phyloP scores from a whole-genome alignment of 2,888 invertebrate genomes.

The Asteroscopus sphinx region DNA sequence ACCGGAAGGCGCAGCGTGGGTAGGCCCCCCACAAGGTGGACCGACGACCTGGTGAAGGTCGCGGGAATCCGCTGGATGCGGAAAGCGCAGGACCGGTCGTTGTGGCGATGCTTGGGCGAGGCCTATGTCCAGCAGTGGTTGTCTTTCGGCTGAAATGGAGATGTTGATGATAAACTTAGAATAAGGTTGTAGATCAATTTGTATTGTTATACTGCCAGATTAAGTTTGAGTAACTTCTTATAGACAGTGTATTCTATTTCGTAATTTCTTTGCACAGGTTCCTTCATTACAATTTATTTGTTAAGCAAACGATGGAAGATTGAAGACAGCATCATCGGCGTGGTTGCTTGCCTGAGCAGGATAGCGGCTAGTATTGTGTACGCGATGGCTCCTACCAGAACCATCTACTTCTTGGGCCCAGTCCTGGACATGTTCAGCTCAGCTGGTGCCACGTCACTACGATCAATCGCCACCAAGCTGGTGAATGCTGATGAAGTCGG shows the following conservation, averaged over 20 bases:
- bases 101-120: too few species aligned
- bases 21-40: too few species aligned
- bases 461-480: slow-evolving; percentile 90
- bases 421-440: slow-evolving; percentile 89
- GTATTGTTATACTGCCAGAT: too few species aligned
- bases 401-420: slow-evolving; percentile 87
- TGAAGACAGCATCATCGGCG: slow-evolving; percentile 86
- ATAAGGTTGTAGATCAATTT: too few species aligned
- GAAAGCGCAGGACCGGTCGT: too few species aligned
- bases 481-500: slow-evolving; percentile 89
- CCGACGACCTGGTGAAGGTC: too few species aligned
- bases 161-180: too few species aligned
- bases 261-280: slow-evolving; percentile 74
- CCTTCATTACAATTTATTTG: slow-evolving; percentile 87
- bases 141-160: too few species aligned
- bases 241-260: slow-evolving; percentile 23
- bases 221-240: too few species aligned
- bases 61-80: too few species aligned
- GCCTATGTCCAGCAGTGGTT: too few species aligned
- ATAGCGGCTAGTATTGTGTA: slow-evolving; percentile 86
- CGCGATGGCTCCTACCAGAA: slow-evolving; percentile 82
- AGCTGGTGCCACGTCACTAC: slow-evolving; percentile 88
- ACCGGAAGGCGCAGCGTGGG: too few species aligned
- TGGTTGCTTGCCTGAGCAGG: slow-evolving; percentile 87
- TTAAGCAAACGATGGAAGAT: slow-evolving; percentile 87